Percentiles rank a stretch among this genome's conserved stretches.
Evolutionary conservation across 2,797 vertebrate genomes (phyloP).

Genomic region (Podarcis lilfordi): DNA sequence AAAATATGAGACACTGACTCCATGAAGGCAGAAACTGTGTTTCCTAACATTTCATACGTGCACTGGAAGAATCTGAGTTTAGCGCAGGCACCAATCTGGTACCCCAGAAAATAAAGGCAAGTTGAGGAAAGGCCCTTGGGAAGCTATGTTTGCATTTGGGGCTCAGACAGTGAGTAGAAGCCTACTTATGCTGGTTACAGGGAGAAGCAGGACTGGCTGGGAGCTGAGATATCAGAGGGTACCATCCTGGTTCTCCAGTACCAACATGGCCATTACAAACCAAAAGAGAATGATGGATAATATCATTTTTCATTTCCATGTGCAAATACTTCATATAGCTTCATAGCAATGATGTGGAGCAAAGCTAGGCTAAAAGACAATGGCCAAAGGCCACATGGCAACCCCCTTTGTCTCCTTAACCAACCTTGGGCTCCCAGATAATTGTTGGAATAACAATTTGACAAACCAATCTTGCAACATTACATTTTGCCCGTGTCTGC

Average conservation of each 20-base stretch:
- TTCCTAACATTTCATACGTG: neutral
- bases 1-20: neutral
- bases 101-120: neutral
- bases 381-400: no score
- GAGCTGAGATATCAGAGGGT: neutral
- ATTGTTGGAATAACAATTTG: neutral
- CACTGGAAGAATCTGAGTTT: neutral
- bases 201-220: neutral
- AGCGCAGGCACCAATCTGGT: neutral
- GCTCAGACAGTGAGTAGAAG: neutral
- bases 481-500: constrained; percentile 84
- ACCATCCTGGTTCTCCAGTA: neutral
- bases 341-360: neutral
- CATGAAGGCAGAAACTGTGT: neutral
- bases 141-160: neutral
- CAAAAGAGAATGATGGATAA: neutral
- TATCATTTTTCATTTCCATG: neutral
- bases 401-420: no score
- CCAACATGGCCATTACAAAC: neutral
- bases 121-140: neutral
- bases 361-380: neutral
- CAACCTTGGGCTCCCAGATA: no score
- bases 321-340: neutral
- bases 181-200: neutral
- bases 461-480: constrained; percentile 3